Base-by-base conservation (phyloP, 2,113 vertebrate species). In the Zeus faber region DNA sequence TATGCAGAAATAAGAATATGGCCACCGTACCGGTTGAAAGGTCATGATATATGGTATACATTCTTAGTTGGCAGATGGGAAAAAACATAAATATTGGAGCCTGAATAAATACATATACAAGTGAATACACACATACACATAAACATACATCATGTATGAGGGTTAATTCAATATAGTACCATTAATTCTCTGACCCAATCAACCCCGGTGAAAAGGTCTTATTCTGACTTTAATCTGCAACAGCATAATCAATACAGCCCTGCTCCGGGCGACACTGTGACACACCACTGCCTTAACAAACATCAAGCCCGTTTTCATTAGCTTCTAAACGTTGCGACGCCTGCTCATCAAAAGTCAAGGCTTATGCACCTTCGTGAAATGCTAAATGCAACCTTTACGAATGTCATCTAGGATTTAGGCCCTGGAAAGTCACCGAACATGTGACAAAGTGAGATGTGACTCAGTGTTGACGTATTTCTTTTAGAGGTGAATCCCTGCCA, bases 221-320 rank as follows among this genome's bases (percentile, higher is more conserved):
- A n/a, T 59, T 64, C 56, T 58, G 50, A 43, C 44, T 68, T 49
- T 55, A 61, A 65, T 54, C 52, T 66, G 54, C 62, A 58, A 43
- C 45, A 22, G 21, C 29, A 16, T 26, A 43, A 76, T 83, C 63
- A 29, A 80, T 81, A 51, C 9, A 6, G 21, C 24, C n/a, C 23
- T 41, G 60, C 76, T 71, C 16, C 13, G 47, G 76, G 75, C 75
- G 58, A 57, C 52, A 2, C 37, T 20, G 44, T 57, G 80, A 87
- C 76, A 72, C 65, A 74, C 29, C 70, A 65, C 62, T 31, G 55
- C 6, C 4, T 63, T 48, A 63, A 35, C 8, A 54, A 61, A 65
- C 45, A 50, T 8, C 16, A 20, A 2, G 48, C n/a, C 67, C 58
- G 46, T 41, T 61, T 27, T 44, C 25, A 44, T 53, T 67, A 67